phyloP scores from a whole-genome alignment of 2,113 vertebrate genomes.

The Lepidiolamprologus cunningtoni region DNA sequence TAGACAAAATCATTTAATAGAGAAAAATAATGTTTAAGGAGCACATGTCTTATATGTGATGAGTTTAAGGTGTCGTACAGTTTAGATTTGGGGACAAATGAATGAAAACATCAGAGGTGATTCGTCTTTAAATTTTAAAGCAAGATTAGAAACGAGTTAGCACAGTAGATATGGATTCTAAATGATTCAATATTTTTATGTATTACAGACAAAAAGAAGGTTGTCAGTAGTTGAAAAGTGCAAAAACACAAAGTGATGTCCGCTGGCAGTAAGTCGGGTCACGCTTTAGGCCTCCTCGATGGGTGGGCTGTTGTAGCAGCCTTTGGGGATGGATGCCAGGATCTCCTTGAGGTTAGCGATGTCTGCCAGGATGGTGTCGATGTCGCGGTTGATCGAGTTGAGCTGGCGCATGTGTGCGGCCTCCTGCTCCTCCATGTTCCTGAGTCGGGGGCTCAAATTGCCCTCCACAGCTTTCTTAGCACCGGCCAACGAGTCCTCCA shows the following conservation, averaged over 20 bases:
- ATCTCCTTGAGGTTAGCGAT: slow-evolving; percentile 87
- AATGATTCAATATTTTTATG: neutral
- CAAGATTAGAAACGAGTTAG: neutral
- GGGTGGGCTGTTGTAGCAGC: slow-evolving; percentile 81
- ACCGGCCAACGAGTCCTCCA: slow-evolving; percentile 40
- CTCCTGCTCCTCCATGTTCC: slow-evolving; percentile 68
- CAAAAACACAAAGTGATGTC: neutral
- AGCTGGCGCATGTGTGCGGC: slow-evolving; percentile 54
- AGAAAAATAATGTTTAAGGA: neutral
- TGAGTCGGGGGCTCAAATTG: slow-evolving; percentile 67
- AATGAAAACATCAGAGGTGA: neutral
- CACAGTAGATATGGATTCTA: neutral
- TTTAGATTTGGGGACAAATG: neutral
- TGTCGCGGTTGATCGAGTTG: slow-evolving; percentile 64
- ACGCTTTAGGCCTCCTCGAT: slow-evolving; percentile 77
- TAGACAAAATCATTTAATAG: neutral
- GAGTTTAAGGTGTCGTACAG: neutral
- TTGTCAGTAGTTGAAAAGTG: neutral
- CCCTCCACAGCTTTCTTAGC: slow-evolving; percentile 57
- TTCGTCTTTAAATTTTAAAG: neutral
- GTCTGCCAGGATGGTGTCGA: slow-evolving; percentile 75
- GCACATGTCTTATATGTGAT: neutral
- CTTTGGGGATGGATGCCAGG: slow-evolving; percentile 66
- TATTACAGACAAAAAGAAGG: neutral
- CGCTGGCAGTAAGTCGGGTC: neutral